Conservation (phyloP, 2,113 vertebrate species). For the Albula glossodonta region DNA sequence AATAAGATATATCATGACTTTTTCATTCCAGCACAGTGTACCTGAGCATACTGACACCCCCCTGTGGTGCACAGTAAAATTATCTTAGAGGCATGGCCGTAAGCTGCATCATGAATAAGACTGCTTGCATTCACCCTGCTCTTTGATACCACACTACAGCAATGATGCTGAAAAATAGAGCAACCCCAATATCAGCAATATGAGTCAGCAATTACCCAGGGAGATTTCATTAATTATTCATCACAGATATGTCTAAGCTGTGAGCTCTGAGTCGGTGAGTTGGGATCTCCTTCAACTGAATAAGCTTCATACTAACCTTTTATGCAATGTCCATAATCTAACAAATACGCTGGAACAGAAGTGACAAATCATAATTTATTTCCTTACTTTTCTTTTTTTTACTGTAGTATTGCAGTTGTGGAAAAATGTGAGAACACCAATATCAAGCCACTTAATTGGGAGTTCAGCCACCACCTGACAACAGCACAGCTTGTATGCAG, state of each 20-base stretch:
- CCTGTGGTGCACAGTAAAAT: neutral
- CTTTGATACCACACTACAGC: neutral
- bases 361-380: too few relatives aligned
- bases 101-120: neutral
- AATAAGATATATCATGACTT: neutral
- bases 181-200: neutral
- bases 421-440: too few relatives aligned
- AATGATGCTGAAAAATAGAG: constrained; percentile 7
- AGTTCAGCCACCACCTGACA: too few relatives aligned
- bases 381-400: too few relatives aligned
- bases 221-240: constrained; percentile 20
- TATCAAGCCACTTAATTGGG: too few relatives aligned
- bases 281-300: neutral
- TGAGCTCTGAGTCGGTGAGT: neutral
- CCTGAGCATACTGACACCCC: neutral
- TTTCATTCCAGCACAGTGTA: neutral
- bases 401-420: too few relatives aligned
- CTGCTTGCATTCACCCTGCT: neutral
- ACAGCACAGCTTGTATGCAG: too few relatives aligned
- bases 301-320: neutral
- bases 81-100: too few relatives aligned
- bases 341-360: too few relatives aligned
- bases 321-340: neutral
- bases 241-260: neutral
- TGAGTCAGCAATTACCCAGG: constrained; percentile 17